Conservation (phyloP, 2,797 vertebrate species). For the Trichosurus vulpecula region DNA sequence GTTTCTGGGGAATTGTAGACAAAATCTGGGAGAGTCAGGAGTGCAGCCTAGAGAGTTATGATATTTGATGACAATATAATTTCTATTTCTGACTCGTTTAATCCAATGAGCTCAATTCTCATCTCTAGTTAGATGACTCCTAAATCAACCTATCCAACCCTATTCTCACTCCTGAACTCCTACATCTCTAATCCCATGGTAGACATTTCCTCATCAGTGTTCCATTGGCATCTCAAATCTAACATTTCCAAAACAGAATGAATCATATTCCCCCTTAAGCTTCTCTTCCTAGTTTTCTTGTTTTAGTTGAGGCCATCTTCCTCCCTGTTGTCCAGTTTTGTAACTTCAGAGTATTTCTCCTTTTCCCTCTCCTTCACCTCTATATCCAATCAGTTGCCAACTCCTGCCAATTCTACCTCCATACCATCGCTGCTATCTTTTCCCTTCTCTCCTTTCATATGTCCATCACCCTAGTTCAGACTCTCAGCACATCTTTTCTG, state of each 20-base stretch:
- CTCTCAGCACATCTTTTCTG: not conserved
- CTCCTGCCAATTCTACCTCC: not conserved
- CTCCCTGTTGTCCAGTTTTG: not conserved
- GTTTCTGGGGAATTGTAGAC: not conserved
- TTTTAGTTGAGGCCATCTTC: not conserved
- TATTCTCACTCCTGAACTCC: not conserved
- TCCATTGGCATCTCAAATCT: not conserved
- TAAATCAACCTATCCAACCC: not conserved
- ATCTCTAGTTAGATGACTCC: not conserved
- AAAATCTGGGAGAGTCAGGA: not conserved
- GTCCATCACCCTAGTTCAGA: not conserved
- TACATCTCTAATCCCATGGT: too few relatives aligned
- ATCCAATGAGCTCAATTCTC: not conserved
- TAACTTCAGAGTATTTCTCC: not conserved
- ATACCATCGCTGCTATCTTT: not conserved
- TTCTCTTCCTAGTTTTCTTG: not conserved
- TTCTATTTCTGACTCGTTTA: not conserved
- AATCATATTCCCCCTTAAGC: not conserved
- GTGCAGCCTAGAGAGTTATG: not conserved
- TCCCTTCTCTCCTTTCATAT: not conserved
- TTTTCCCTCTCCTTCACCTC: not conserved
- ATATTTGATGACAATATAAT: not conserved
- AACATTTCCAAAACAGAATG: not conserved
- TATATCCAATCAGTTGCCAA: not conserved
- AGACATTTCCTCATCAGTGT: not conserved